phyloP scores from a whole-genome alignment of 2,113 vertebrate genomes.

The Anas platyrhynchos region DNA sequence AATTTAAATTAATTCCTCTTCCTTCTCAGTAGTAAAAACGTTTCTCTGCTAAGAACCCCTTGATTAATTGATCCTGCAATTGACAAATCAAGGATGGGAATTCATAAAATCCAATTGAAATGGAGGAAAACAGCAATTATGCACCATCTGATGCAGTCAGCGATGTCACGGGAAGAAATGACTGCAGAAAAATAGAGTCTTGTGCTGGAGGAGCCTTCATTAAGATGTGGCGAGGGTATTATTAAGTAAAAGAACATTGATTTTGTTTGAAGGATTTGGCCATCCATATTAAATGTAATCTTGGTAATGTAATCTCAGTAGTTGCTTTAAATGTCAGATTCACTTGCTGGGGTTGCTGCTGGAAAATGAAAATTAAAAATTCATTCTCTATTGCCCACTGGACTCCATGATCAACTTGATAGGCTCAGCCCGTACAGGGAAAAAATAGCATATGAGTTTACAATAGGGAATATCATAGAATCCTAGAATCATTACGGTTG shows the following conservation, averaged over 20 bases:
- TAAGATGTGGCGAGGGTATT: conserved; percentile 55
- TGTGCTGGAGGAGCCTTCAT: conserved; percentile 37
- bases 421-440: neutral
- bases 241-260: conserved; percentile 58
- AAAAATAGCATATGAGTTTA: neutral
- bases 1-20: conserved; percentile 39
- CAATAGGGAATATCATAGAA: neutral
- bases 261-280: conserved; percentile 53
- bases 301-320: conserved; percentile 44
- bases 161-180: conserved; percentile 6
- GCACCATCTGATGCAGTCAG: conserved; percentile 44
- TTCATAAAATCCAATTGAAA: conserved; percentile 50
- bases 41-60: conserved; percentile 38
- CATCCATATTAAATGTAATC: conserved; percentile 58
- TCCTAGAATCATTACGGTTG: no score
- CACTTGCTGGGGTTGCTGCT: neutral
- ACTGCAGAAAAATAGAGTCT: conserved; percentile 49
- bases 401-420: neutral
- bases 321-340: conserved; percentile 58
- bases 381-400: neutral
- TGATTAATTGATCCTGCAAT: conserved; percentile 60
- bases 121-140: conserved; percentile 38
- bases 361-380: neutral
- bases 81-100: conserved; percentile 61
- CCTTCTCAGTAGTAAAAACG: conserved; percentile 32